Evolutionary conservation across 2,797 vertebrate species (phyloP).

Genomic region (Gastrophryne carolinensis): DNA sequence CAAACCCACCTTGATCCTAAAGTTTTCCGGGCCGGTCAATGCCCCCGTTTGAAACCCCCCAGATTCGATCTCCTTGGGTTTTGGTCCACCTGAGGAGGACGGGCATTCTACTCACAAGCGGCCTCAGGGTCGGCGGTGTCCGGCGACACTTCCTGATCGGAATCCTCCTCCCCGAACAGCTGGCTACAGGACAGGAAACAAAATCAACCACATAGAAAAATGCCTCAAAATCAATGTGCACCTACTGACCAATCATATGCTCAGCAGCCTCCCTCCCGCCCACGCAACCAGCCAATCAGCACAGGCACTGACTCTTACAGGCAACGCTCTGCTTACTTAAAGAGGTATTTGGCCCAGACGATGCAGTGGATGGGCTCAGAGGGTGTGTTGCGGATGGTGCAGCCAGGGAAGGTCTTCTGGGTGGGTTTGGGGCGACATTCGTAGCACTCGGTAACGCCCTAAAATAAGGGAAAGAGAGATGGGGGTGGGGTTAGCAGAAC

Average conservation of each 20-base stretch:
- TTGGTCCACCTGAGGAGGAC: no score
- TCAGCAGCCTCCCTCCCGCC: no score
- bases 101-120: conserved; percentile 79
- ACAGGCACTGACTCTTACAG: not conserved
- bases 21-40: no score
- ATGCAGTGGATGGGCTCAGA: conserved; percentile 98
- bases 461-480: not conserved
- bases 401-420: conserved; percentile 97
- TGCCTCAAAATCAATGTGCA: not conserved
- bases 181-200: conserved; percentile 72
- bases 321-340: conserved; percentile 79
- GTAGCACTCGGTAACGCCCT: conserved; percentile 96
- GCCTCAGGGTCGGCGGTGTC: conserved; percentile 97
- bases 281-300: not conserved
- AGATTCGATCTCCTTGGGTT: no score
- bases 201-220: not conserved
- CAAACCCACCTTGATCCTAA: no score
- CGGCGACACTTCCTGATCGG: conserved; percentile 96
- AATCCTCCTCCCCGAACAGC: conserved; percentile 96
- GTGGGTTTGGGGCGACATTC: conserved; percentile 96
- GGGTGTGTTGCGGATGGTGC: conserved; percentile 96
- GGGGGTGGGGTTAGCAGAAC: not conserved
- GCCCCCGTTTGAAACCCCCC: no score
- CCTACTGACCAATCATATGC: no score
- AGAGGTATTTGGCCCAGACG: conserved; percentile 98